These are phyloP conservation scores for Dicentrarchus labrax DNA, from an alignment of 2,113 vertebrate species.

Conservation along the genomic window DNA sequence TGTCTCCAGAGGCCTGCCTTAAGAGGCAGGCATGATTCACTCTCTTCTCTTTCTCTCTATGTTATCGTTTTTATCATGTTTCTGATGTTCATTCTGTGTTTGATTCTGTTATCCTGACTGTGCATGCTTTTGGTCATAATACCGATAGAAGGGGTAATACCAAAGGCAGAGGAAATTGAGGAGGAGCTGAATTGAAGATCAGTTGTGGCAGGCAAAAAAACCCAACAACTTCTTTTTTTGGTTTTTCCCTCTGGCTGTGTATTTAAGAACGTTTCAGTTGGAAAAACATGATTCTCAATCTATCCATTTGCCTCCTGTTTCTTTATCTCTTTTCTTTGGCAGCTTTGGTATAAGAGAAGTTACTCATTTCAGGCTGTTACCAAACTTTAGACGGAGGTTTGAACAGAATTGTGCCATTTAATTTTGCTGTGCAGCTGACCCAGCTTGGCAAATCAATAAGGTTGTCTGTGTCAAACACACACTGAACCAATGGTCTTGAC, in stretches of 20 bases:
- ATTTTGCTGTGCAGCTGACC: conserved; percentile 47
- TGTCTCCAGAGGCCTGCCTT: conserved; percentile 61
- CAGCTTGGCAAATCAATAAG: conserved; percentile 39
- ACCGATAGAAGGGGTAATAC: conserved; percentile 41
- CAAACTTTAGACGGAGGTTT: conserved; percentile 2
- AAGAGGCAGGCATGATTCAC: conserved; percentile 50
- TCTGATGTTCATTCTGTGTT: conserved; percentile 63
- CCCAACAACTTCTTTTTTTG: not conserved
- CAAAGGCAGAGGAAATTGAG: conserved; percentile 60
- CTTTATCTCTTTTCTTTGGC: conserved; percentile 26
- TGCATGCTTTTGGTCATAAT: conserved; percentile 53
- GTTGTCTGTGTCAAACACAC: conserved; percentile 34
- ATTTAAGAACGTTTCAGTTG: conserved; percentile 41
- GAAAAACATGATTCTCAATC: conserved; percentile 50
- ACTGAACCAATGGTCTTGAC: conserved; percentile 20
- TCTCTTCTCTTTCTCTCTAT: conserved; percentile 26
- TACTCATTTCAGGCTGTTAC: conserved; percentile 9
- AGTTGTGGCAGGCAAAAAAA: conserved; percentile 16
- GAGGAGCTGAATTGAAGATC: conserved; percentile 54
- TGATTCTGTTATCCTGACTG: conserved; percentile 60
- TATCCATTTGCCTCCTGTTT: conserved; percentile 18
- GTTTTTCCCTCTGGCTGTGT: conserved; percentile 24
- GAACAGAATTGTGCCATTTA: conserved; percentile 14
- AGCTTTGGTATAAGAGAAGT: conserved; percentile 5
- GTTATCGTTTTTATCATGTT: conserved; percentile 56